These are phyloP conservation scores for Acanthopagrus latus DNA, from an alignment of 2,797 vertebrate species.

Conservation along the genomic window DNA sequence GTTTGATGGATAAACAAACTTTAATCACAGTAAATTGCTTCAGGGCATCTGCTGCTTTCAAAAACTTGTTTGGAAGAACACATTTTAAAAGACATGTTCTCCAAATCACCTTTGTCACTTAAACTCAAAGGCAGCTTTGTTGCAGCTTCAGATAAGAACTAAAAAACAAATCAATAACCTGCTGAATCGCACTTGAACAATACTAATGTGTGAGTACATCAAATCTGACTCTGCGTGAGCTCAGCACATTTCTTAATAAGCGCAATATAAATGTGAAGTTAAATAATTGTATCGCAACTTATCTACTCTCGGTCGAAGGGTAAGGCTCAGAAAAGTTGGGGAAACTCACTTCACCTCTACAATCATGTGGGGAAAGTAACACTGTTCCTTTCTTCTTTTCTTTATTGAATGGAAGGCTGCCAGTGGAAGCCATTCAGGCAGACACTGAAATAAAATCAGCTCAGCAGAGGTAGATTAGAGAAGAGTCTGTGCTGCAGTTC, in stretches of 20 bases:
- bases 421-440: constrained; percentile 45
- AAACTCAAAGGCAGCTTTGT: constrained; percentile 28
- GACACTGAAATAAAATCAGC: constrained; percentile 60
- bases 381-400: constrained; percentile 18
- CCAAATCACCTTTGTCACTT: constrained; percentile 27
- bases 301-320: neutral
- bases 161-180: constrained; percentile 35
- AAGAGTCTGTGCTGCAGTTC: constrained; percentile 53
- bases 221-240: constrained; percentile 15
- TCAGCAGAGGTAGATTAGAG: constrained; percentile 54
- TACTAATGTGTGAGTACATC: constrained; percentile 15
- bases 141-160: constrained; percentile 15
- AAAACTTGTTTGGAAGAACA: constrained; percentile 44
- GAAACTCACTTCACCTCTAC: constrained; percentile 18
- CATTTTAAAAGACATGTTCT: constrained; percentile 42
- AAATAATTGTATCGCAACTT: neutral
- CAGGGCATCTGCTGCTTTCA: constrained; percentile 42
- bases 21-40: constrained; percentile 56
- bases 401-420: constrained; percentile 50
- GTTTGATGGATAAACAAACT: constrained; percentile 54
- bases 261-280: constrained; percentile 19
- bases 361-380: constrained; percentile 44
- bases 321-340: constrained; percentile 13
- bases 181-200: constrained; percentile 9
- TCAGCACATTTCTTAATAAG: constrained; percentile 29